Evolutionary conservation across 1,140 invertebrate species (phyloP), one percentile per base, ranked within the genome.

Genomic region (Metopolophium dirhodum): DNA sequence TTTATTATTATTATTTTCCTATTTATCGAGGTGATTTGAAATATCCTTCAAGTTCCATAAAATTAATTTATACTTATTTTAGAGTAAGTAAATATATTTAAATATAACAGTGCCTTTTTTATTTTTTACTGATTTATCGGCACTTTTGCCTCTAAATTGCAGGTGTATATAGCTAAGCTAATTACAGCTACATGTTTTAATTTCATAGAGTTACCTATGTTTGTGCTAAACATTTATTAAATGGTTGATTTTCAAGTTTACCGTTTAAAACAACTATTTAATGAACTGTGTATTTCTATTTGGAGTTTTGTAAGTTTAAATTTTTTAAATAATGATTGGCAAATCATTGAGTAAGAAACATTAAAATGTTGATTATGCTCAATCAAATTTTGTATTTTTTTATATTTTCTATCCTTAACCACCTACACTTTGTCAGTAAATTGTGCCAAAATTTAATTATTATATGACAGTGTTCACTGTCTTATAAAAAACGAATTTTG

Each of bases 321-420:
- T 87, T 87, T 85, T 85, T 41, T 41, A 83, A 83, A 83, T 82
- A 83, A 83, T 83, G 35, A 85, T 45, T 85, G 83, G 37, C 83
- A 41, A 26, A 85, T 45, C 41, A 85, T 41, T 85, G 83, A 85
- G 83, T 85, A 85, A 85, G 23, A 45, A 85, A 85, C 35, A 85
- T 85, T 85, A 41, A 85, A 85, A 85, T 41, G 23, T 85, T 85
- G 22, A 41, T 47, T 87, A 49, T 87, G 85, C 85, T 87, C 85
- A 86, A 86, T 86, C 14, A 47, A 30, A 30, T 87, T 87, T 87
- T 87, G 85, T 87, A 87, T 87, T 87, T 87, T 87, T 87, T 87
- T 87, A 87, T 11, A 87, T 87, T 87, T 87, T 87, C 26, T 87
- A 87, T 87, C 26, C 26, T 8, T n/a, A 18, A 87, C 22, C 22